These are phyloP conservation scores for Oxygymnocypris stewartii DNA, from an alignment of 2,113 vertebrate genomes.

Conservation along the genomic window DNA sequence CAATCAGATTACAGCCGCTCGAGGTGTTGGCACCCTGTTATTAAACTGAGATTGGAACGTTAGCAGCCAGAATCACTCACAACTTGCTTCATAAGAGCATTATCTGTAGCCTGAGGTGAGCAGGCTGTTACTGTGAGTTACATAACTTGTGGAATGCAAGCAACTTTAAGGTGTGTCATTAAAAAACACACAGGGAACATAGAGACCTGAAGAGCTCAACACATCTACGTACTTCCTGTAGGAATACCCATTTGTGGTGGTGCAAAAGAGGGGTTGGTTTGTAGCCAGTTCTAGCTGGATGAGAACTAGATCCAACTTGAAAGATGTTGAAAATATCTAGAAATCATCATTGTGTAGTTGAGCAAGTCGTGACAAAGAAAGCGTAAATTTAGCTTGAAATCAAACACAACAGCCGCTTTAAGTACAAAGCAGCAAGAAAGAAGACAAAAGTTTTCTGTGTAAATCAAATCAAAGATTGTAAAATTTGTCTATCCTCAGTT, in stretches of 20 bases:
- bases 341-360: neutral
- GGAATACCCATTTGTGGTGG: neutral
- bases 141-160: neutral
- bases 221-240: neutral
- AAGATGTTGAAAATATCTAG: neutral
- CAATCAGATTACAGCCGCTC: neutral
- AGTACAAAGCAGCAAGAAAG: neutral
- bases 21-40: neutral
- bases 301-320: neutral
- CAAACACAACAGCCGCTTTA: neutral
- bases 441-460: neutral
- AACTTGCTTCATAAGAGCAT: neutral
- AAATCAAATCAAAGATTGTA: neutral
- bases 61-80: neutral
- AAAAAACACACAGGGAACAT: neutral
- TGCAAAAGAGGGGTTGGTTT: neutral
- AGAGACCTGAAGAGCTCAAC: neutral
- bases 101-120: neutral
- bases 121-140: neutral
- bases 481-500: neutral
- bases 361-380: neutral
- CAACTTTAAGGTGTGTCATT: neutral
- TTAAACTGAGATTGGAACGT: neutral
- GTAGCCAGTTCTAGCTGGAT: constrained; percentile 2
- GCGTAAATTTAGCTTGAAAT: neutral